A percentile compares a stretch with the other conserved stretches of the same genome.
These are phyloP conservation scores for Babyrousa celebensis DNA, from an alignment of 2,797 vertebrate species.

Conservation along the genomic window DNA sequence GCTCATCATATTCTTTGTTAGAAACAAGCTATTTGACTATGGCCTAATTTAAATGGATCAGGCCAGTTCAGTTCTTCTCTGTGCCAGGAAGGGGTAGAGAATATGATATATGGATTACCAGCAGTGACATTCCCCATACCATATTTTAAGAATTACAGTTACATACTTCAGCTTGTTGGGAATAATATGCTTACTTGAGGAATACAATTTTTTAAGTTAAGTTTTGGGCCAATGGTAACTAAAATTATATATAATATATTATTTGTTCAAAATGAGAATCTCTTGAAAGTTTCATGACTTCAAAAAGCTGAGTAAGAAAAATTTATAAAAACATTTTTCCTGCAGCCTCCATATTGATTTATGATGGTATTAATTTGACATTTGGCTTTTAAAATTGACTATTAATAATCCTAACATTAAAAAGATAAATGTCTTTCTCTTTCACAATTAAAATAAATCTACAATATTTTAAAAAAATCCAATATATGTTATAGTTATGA, in stretches of 20 bases:
- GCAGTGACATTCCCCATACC: background rate
- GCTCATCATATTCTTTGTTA: background rate
- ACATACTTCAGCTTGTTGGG: background rate
- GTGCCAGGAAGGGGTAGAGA: background rate
- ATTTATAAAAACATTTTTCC: slow-evolving; percentile 58
- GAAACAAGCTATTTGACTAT: background rate
- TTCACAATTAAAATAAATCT: slow-evolving; percentile 70
- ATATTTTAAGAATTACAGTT: background rate
- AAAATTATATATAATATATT: slow-evolving; percentile 1
- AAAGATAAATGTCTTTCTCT: slow-evolving; percentile 67
- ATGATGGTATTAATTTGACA: slow-evolving; percentile 88
- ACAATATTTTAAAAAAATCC: slow-evolving; percentile 73
- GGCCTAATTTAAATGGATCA: background rate
- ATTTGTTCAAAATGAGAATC: slow-evolving; percentile 47
- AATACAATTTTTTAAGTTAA: background rate
- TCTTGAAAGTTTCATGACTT: slow-evolving; percentile 71
- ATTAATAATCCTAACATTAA: slow-evolving; percentile 88
- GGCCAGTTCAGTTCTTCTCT: background rate
- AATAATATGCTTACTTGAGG: background rate
- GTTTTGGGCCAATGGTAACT: background rate
- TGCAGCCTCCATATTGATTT: slow-evolving; percentile 86
- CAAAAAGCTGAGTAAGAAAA: slow-evolving; percentile 79
- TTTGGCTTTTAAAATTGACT: slow-evolving; percentile 87
- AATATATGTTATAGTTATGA: slow-evolving; percentile 51
- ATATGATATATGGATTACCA: background rate